Conservation (phyloP, 2,888 invertebrate genomes). For the Rhodophaea formosa region DNA sequence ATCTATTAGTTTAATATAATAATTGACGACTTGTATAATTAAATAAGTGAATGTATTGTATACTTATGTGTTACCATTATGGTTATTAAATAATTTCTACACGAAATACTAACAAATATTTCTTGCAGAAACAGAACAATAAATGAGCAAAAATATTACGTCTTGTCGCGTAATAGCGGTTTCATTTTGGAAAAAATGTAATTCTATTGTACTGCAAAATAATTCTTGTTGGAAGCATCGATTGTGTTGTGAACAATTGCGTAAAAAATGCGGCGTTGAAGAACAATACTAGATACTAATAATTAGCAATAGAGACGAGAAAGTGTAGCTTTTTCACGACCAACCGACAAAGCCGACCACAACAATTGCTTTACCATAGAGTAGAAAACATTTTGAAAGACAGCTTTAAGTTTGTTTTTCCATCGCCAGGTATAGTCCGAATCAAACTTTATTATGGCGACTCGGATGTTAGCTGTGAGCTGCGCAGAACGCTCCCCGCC, state of each 20-base stretch:
- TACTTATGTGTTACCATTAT: too few species aligned
- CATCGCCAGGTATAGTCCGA: too few species aligned
- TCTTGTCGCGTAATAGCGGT: constrained; percentile 13
- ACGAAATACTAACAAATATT: too few species aligned
- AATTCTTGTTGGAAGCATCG: constrained; percentile 1
- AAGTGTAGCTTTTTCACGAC: constrained; percentile 62
- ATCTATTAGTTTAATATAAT: too few species aligned
- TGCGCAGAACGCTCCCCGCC: too few species aligned
- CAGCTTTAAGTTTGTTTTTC: neutral
- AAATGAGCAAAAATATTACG: constrained; percentile 11
- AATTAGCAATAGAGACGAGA: constrained; percentile 33
- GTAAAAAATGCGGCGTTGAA: constrained; percentile 7
- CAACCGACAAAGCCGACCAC: constrained; percentile 52
- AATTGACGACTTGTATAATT: too few species aligned
- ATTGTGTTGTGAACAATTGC: constrained; percentile 17
- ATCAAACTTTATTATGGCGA: too few species aligned
- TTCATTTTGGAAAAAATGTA: constrained; percentile 16
- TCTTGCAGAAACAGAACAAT: neutral
- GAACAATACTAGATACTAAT: constrained; percentile 17
- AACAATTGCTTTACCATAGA: constrained; percentile 47
- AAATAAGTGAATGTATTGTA: too few species aligned
- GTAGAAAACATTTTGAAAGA: constrained; percentile 27
- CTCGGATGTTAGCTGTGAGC: too few species aligned
- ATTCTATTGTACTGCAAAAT: constrained; percentile 7
- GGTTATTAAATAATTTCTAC: too few species aligned